phyloP scores from a whole-genome alignment of 2,113 vertebrate genomes.

The Oreocharis arfaki region DNA sequence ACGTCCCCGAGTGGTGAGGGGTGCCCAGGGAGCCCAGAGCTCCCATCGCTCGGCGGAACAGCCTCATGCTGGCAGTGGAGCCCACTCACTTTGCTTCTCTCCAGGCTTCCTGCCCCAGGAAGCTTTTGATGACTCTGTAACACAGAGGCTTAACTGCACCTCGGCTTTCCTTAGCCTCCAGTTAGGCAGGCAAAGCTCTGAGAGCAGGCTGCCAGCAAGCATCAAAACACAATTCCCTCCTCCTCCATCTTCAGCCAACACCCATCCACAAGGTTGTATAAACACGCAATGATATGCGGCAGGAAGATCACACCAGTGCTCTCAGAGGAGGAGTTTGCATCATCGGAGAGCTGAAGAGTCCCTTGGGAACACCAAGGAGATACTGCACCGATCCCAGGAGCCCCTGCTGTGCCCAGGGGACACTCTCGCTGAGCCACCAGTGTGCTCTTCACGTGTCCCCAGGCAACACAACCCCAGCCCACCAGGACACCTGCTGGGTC shows the following conservation, averaged over 20 bases:
- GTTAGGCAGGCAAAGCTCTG: background rate
- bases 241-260: background rate
- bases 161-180: background rate
- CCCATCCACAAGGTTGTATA: background rate
- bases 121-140: background rate
- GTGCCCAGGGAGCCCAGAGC: background rate
- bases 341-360: fast-evolving
- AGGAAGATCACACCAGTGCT: background rate
- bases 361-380: background rate
- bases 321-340: background rate
- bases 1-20: fast-evolving
- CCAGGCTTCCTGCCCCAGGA: background rate
- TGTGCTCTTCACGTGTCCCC: background rate
- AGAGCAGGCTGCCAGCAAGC: background rate
- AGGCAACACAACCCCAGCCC: background rate
- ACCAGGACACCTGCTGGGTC: fast-evolving
- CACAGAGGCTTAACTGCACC: background rate
- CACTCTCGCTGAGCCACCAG: fast-evolving
- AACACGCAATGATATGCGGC: fast-evolving
- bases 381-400: background rate
- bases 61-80: background rate
- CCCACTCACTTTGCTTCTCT: no score
- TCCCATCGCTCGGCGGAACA: fast-evolving
- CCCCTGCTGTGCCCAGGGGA: fast-evolving
- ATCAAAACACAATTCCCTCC: background rate